Evolutionary conservation across 2,797 vertebrate genomes (phyloP).

Genomic region (Acipenser ruthenus): DNA sequence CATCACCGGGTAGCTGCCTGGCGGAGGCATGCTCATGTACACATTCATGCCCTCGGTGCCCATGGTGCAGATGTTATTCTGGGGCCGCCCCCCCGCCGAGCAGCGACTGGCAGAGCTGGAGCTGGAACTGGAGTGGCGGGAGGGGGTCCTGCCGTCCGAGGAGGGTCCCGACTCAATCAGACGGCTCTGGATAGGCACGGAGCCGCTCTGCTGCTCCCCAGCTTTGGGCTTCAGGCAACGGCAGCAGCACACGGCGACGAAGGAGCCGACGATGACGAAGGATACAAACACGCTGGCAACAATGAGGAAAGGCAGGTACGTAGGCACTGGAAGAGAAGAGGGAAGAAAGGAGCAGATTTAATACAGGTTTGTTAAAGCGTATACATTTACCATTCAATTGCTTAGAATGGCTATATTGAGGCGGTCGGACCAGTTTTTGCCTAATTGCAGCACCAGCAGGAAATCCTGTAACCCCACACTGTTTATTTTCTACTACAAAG

Average conservation of each 20-base stretch:
- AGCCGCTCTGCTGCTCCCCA: conserved; percentile 22
- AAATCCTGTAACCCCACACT: not conserved
- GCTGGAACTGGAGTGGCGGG: conserved; percentile 38
- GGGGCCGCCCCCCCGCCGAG: conserved; percentile 8
- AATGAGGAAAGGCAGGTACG: conserved; percentile 51
- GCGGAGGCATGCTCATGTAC: conserved; percentile 28
- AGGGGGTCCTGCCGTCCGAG: conserved; percentile 33
- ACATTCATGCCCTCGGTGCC: conserved; percentile 31
- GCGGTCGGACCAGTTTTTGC: too few species aligned
- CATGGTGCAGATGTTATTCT: conserved; percentile 21
- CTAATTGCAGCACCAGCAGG: too few species aligned
- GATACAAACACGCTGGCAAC: conserved; percentile 43
- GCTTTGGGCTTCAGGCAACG: conserved; percentile 40
- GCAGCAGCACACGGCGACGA: conserved; percentile 50
- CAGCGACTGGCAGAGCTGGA: conserved; percentile 30
- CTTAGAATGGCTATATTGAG: too few species aligned
- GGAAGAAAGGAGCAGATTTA: not conserved
- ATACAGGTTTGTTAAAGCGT: not conserved
- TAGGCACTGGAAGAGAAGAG: conserved; percentile 36
- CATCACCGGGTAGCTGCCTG: conserved; percentile 20
- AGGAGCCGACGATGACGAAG: conserved; percentile 37
- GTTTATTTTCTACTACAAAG: not conserved
- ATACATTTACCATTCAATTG: too few species aligned
- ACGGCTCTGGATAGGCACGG: conserved; percentile 35
- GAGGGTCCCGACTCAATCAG: conserved; percentile 40